phyloP scores from a whole-genome alignment of 53 echinoderm and acorn worm genomes.

The Paracentrotus lividus region DNA sequence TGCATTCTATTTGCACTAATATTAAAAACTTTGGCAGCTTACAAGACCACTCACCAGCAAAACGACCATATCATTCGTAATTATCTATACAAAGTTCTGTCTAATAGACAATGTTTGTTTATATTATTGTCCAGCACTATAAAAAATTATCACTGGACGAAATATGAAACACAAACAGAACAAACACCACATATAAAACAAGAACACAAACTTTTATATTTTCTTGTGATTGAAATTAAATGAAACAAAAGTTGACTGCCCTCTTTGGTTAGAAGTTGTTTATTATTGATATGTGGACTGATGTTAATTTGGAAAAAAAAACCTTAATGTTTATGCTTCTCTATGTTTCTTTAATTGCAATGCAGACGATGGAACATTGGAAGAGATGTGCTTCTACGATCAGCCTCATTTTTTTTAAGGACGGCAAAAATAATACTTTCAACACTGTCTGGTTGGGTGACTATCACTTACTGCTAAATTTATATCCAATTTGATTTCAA shows the following conservation, averaged over 20 bases:
- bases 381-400: not conserved
- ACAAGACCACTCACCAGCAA: constrained; percentile 20
- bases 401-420: not conserved
- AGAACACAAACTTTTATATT: constrained; percentile 39
- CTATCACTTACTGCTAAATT: not conserved
- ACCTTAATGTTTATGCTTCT: not conserved
- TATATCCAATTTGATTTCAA: not conserved
- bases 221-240: constrained; percentile 20
- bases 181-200: constrained; percentile 49
- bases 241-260: constrained; percentile 33
- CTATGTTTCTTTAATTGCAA: not conserved
- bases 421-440: not conserved
- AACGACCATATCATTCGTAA: constrained; percentile 2
- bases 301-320: not conserved
- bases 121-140: constrained; percentile 48
- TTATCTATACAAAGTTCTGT: constrained; percentile 38
- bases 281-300: not conserved
- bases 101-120: constrained; percentile 1
- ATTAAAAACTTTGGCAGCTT: constrained; percentile 46
- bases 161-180: constrained; percentile 49
- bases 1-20: constrained; percentile 16
- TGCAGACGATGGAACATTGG: not conserved
- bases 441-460: not conserved
- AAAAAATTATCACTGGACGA: constrained; percentile 16
- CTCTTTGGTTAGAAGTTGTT: constrained; percentile 11